Base-by-base conservation (phyloP, 1,140 invertebrate genomes). In the Sesamia nonagrioides region DNA sequence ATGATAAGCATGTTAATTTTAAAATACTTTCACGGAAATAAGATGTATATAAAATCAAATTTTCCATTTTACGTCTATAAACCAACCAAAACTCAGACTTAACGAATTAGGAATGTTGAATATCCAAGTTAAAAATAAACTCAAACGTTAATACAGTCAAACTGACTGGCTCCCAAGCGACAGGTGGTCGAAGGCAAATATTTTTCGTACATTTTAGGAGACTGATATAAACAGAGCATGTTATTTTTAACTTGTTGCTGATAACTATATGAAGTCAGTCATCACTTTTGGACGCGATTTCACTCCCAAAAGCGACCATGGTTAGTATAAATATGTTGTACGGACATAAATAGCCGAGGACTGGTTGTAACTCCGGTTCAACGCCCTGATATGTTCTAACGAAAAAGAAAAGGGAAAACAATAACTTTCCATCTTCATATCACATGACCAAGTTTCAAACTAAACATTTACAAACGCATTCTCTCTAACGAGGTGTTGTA, bases 161-260 rank as follows among this genome's bases (percentile, higher is more conserved):
- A 15, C 15, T 42, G 7, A 66, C 7, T 15, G 2, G 18, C 61
- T 66, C 8, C 33, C 33, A 66, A 66, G 17, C 61, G 17, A 66
- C 61, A 66, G 61, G 61, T 66, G 61, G 61, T 42, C 15, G 37
- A 17, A 42, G 17, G 17, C 27, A 21, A 66, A 66, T 66, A 66
- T 42, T 66, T 66, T 66, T 66, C 61, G 37, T 66, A 37, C 18
- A 66, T 42, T 66, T 66, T 66, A 66, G 7, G 61, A 66, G 61
- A 66, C 61, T 66, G 4, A 33, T 42, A 21, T 66, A 66, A 66
- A 66, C 61, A 66, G n/a, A 42, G 37, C 9, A 66, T 11, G 61
- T 66, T 66, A 66, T 66, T 42, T n/a, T n/a, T 37, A 37, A 21
- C 61, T 45, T 42, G 61, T 66, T 40, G 61, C 60, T 37, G 4